Evolutionary conservation across 2,888 invertebrate species (phyloP).

Genomic region (Melinaea marsaeus): DNA sequence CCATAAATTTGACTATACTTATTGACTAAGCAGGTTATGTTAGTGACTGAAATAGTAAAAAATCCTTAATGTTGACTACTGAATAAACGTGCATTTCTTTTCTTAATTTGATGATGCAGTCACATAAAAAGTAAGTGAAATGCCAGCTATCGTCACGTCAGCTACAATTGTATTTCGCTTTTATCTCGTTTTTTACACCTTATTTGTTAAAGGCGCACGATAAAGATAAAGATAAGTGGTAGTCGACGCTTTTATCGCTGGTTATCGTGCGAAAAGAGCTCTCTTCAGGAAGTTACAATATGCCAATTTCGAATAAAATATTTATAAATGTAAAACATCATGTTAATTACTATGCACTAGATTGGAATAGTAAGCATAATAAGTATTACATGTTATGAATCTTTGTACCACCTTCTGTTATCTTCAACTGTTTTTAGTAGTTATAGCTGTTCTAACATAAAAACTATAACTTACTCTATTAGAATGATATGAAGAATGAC

Average conservation of each 20-base stretch:
- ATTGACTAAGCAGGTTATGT: no score
- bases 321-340: conserved; percentile 19
- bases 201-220: conserved; percentile 75
- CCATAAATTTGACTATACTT: no score
- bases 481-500: no score
- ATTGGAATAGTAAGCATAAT: not conserved
- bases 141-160: conserved; percentile 39
- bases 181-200: conserved; percentile 74
- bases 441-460: no score
- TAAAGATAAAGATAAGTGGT: conserved; percentile 72
- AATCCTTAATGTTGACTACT: no score
- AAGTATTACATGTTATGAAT: no score
- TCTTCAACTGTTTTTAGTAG: no score
- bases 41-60: no score
- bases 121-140: conserved; percentile 15
- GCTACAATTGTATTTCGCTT: conserved; percentile 54
- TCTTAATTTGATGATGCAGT: conserved; percentile 3
- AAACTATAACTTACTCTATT: no score
- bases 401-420: no score
- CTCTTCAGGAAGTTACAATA: conserved; percentile 54
- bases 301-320: conserved; percentile 33
- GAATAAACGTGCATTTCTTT: no score
- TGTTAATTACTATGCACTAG: not conserved
- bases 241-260: conserved; percentile 64
- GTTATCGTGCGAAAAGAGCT: conserved; percentile 64